Base-by-base conservation (phyloP, 2,888 invertebrate species). In the Panopea generosa region DNA sequence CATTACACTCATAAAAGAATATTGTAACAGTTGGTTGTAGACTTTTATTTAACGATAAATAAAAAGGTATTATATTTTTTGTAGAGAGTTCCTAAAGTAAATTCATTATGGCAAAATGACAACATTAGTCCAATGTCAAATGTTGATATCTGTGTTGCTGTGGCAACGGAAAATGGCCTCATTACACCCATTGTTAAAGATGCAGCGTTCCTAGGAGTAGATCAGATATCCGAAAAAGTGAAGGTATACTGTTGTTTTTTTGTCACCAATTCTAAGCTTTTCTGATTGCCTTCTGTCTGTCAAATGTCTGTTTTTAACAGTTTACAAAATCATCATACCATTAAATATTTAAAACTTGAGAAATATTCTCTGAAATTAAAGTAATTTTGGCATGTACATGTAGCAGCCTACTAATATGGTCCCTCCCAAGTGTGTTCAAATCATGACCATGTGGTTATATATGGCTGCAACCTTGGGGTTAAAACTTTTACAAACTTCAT, bases 81-180 rank as follows among this genome's bases (percentile, higher is more conserved):
- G 11, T 84, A 92, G 91, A 83, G 90, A 68, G 92, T 93, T 2
- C 93, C 93, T 9, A 84, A 88, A 71, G 89, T 93, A 38, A 94
- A 94, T 77, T 90, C 91, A 11, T 84, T 88, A 18, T 92, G 90
- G 89, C 75, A 82, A 26, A 86, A 82, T n/a, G 90, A 90, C 11
- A 83, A 72, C 0, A 68, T 81, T 3, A 77, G 73, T 50, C 22
- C 82, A 6, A 60, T 82, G 38, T 26, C 70, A 18, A 73, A 82
- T 47, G 99, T 98, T 7, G 99, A 99, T 92, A 96, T 99, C 2
- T 97, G 97, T 85, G 97, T 99, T 65, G 99, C 99, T 2, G 99
- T 99, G 14, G 97, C 97, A 79, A 99, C 99, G 0, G 97, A 97
- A 1, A 95, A 95, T 76, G 99, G 99, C 0, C 94, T 99, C 7